phyloP scores from a whole-genome alignment of 1,140 invertebrate genomes.

The Frieseomelitta varia region DNA sequence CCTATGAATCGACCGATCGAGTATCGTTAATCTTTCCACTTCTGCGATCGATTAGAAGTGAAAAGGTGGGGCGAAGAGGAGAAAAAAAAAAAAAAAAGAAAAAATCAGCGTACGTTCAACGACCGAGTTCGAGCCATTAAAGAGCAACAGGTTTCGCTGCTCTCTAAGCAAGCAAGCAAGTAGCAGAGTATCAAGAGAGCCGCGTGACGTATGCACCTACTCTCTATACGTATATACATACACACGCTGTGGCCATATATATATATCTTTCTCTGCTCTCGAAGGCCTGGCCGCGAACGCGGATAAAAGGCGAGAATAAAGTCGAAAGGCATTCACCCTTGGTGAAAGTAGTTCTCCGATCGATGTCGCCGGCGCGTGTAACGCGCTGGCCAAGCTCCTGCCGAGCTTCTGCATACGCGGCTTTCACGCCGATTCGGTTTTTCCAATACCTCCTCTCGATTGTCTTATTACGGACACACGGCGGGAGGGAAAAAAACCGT shows the following conservation, averaged over 20 bases:
- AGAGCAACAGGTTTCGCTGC: slow-evolving; percentile 63
- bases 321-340: slow-evolving; percentile 74
- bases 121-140: slow-evolving; percentile 62
- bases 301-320: slow-evolving; percentile 69
- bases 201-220: slow-evolving; percentile 46
- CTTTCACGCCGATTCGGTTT: slow-evolving; percentile 10
- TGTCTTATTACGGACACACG: too few relatives aligned
- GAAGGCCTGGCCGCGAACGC: slow-evolving; percentile 51
- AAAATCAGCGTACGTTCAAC: slow-evolving; percentile 55
- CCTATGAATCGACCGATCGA: neutral
- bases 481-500: neutral
- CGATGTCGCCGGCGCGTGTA: slow-evolving; percentile 61
- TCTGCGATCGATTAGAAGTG: neutral
- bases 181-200: slow-evolving; percentile 51
- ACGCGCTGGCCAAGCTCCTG: slow-evolving; percentile 2
- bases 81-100: neutral
- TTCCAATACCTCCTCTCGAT: neutral
- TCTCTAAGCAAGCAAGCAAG: slow-evolving; percentile 41
- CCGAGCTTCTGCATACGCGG: slow-evolving; percentile 26
- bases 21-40: neutral
- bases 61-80: neutral
- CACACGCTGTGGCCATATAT: slow-evolving; percentile 10
- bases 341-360: slow-evolving; percentile 72
- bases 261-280: slow-evolving; percentile 44
- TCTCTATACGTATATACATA: slow-evolving; percentile 3